These are phyloP conservation scores for Rhingia campestris DNA, from an alignment of 2,888 invertebrate genomes.

Conservation along the genomic window DNA sequence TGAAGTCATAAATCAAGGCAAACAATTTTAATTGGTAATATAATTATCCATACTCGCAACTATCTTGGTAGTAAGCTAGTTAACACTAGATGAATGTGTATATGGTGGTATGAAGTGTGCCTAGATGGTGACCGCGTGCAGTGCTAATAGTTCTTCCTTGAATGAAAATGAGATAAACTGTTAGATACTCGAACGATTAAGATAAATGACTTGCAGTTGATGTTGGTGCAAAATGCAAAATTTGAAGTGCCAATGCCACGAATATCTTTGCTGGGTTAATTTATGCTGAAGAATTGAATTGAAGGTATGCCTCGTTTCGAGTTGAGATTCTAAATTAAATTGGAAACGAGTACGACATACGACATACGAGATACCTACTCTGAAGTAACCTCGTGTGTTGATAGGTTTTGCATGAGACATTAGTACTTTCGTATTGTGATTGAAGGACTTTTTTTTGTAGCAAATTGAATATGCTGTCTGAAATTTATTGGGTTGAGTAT, in stretches of 20 bases:
- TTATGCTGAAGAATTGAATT: neutral
- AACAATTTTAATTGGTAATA: slow-evolving; percentile 59
- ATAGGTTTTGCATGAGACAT: too few relatives aligned
- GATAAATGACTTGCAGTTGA: slow-evolving; percentile 8
- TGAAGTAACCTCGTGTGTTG: too few relatives aligned
- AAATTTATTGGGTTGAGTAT: too few relatives aligned
- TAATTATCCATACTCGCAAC: slow-evolving; percentile 45
- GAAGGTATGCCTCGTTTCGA: too few relatives aligned
- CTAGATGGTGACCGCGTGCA: slow-evolving; percentile 5
- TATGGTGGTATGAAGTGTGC: slow-evolving; percentile 13
- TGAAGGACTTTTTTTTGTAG: too few relatives aligned
- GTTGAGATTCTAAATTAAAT: too few relatives aligned
- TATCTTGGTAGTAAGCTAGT: slow-evolving; percentile 30
- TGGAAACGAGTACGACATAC: too few relatives aligned
- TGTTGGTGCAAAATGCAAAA: slow-evolving; percentile 6
- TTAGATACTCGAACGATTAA: neutral
- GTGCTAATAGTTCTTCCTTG: slow-evolving; percentile 6
- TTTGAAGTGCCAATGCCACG: neutral
- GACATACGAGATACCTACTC: too few relatives aligned
- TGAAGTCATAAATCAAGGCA: slow-evolving; percentile 55
- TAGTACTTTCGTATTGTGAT: too few relatives aligned
- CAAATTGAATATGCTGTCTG: too few relatives aligned
- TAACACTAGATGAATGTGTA: too few relatives aligned
- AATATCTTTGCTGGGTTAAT: neutral
- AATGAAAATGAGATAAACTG: neutral